Evolutionary conservation across 2,797 vertebrate genomes (phyloP).

Genomic region (Rhynchotus rufescens): DNA sequence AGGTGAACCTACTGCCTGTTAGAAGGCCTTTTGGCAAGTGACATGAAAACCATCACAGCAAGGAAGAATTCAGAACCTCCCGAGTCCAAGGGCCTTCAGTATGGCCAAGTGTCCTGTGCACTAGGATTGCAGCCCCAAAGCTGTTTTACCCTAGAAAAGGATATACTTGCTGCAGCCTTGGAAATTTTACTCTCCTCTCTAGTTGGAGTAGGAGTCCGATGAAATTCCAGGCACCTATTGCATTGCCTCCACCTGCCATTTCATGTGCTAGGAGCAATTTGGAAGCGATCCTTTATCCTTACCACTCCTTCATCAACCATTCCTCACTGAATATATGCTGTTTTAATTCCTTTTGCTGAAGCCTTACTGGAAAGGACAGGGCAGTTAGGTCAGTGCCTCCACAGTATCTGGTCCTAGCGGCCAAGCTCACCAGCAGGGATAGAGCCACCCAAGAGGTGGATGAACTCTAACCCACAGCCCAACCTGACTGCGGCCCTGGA

Average conservation of each 20-base stretch:
- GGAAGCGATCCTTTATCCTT: background rate
- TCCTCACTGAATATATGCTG: background rate
- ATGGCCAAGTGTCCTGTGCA: background rate
- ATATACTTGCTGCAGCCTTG: conserved; percentile 34
- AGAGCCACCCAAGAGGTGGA: background rate
- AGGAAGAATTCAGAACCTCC: conserved; percentile 22
- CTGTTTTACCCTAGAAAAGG: background rate
- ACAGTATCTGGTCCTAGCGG: conserved; percentile 9
- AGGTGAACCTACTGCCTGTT: conserved; percentile 48
- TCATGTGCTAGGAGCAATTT: conserved; percentile 33
- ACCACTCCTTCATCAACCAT: background rate
- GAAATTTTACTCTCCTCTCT: conserved; percentile 9
- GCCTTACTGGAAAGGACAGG: conserved; percentile 27
- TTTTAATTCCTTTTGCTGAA: conserved; percentile 29
- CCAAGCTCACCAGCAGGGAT: conserved; percentile 1
- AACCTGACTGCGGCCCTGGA: background rate
- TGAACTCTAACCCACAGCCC: background rate
- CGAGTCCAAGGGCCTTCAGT: conserved; percentile 5
- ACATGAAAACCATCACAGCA: conserved; percentile 14
- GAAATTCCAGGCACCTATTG: background rate
- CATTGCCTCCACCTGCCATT: conserved; percentile 17
- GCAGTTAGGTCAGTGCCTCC: conserved; percentile 43
- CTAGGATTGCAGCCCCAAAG: conserved; percentile 7
- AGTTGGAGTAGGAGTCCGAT: background rate
- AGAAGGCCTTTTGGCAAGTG: conserved; percentile 51